phyloP scores from a whole-genome alignment of 2,113 vertebrate genomes.

The Cairina moschata region DNA sequence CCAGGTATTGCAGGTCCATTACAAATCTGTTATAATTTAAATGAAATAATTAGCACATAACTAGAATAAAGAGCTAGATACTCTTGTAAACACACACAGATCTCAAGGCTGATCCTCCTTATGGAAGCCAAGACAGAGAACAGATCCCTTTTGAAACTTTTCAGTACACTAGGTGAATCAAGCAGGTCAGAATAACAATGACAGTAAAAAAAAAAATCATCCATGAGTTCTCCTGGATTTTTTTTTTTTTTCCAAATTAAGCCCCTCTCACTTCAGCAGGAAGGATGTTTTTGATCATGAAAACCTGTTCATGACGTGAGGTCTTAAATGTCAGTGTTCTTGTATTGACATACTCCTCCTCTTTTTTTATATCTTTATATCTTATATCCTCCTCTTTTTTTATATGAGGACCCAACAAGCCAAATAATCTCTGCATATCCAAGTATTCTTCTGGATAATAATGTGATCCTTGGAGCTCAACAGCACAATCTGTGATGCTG shows the following conservation, averaged over 20 bases:
- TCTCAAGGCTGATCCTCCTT: neutral
- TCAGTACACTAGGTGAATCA: neutral
- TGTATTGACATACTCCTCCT: neutral
- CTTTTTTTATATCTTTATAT: neutral
- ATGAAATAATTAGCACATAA: too few species aligned
- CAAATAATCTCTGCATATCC: neutral
- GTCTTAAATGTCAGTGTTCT: neutral
- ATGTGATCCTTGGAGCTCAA: neutral
- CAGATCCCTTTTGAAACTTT: neutral
- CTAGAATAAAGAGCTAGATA: neutral
- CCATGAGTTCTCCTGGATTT: neutral
- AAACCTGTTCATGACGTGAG: neutral
- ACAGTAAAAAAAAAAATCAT: fast-evolving
- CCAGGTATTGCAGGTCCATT: neutral
- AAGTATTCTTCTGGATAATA: neutral
- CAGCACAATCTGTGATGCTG: neutral
- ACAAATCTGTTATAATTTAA: too few species aligned
- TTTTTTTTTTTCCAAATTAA: neutral
- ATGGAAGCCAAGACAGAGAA: neutral
- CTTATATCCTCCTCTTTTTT: too few species aligned
- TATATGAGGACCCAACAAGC: neutral
- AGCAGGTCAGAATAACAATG: neutral
- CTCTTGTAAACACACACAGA: neutral
- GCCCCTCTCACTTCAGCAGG: neutral
- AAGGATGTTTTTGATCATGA: neutral